Base-by-base conservation (phyloP, 2,888 invertebrate genomes). In the Lymantria dispar region DNA sequence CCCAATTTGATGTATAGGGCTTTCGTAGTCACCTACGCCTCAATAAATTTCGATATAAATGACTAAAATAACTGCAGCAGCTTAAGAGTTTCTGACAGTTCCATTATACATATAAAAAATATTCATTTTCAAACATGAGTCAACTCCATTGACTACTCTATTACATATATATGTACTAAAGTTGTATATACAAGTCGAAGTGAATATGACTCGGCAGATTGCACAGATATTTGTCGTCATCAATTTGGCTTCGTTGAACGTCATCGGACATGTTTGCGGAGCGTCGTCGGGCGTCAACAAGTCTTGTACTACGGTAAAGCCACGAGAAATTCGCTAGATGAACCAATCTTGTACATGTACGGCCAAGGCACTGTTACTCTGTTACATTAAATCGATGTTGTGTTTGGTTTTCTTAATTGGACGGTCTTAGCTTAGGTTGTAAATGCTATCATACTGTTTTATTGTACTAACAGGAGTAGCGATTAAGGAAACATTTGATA, bases 371-470 rank as follows among this genome's bases (percentile, higher is more conserved):
- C 81, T 86, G 86, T 87, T 80, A 76, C 83, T 82, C 81, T 86
- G 86, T 87, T 80, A 77, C 79, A 83, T 74, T 83, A 85, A 85
- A 88, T 87, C 84, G 87, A 83, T 75, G 72, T 70, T 68, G 74
- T 75, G 76, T 74, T 74, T 74, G 73, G 71, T 69, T 79, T n/a
- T 79, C 80, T 80, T 81, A 79, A 80, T 80, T 80, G 80, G 75
- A 72, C 69, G 64, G 65, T 68, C 72, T 73, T 69, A 68, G 66
- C 61, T 70, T 68, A 68, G 69, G 62, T 38, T 12, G 64, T 62
- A 62, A 29, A 55, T 15, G 15, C 15, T 50, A 38, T 43, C 12
- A 50, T 39, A 41, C 36, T 41, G 30, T 33, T 33, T 33, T 33
- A 10, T 33, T 33, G 33, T 33, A 22, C 22, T 3, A 22, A 22